Evolutionary conservation across 2,797 vertebrate species (phyloP).

Genomic region (Manis crassicaudata): DNA sequence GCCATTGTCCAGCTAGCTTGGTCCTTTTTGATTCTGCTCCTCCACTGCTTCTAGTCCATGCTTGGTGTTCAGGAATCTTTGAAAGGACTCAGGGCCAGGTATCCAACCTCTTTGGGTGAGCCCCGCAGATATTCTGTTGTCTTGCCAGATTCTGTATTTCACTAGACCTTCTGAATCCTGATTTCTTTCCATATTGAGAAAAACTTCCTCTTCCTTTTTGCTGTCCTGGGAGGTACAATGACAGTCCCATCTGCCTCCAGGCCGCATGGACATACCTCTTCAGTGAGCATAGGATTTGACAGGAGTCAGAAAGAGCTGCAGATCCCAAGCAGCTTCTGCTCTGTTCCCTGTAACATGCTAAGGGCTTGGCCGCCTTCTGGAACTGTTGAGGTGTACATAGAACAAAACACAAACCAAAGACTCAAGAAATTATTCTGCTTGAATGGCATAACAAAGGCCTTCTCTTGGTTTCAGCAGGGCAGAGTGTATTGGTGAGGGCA

Average conservation of each 20-base stretch:
- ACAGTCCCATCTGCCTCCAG: neutral
- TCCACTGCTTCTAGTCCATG: neutral
- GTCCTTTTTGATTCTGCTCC: neutral
- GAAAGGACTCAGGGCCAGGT: neutral
- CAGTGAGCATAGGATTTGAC: neutral
- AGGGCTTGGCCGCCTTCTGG: neutral
- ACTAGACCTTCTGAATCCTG: slow-evolving; percentile 32
- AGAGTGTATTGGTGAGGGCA: neutral
- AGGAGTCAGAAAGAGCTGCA: neutral
- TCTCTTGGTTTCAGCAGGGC: neutral
- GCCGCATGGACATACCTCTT: neutral
- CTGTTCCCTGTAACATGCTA: neutral
- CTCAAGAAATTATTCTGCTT: neutral
- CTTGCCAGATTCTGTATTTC: neutral
- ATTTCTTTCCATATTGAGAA: neutral
- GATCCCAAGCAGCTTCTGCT: neutral
- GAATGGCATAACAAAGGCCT: neutral
- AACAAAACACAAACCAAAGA: neutral
- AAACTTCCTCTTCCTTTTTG: neutral
- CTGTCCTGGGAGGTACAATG: neutral
- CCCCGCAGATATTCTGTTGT: neutral
- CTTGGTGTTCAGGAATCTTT: slow-evolving; percentile 24
- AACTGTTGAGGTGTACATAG: neutral
- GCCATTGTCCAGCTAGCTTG: neutral
- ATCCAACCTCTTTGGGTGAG: neutral